phyloP scores from a whole-genome alignment of 1,140 invertebrate species.

The Drosophila punjabiensis region DNA sequence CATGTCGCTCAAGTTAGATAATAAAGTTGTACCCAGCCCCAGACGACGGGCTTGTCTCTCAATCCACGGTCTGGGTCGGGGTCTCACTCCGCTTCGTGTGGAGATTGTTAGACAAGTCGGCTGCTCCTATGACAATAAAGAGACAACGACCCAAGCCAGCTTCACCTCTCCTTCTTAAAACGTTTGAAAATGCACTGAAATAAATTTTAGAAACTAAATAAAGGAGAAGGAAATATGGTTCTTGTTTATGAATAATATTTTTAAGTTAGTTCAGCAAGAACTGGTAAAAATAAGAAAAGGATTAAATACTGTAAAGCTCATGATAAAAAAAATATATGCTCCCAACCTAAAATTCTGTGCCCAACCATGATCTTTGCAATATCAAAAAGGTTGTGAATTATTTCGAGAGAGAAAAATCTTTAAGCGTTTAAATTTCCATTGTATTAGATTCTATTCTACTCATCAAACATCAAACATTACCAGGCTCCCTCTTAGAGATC shows the following conservation, averaged over 20 bases:
- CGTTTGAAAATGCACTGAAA: background rate
- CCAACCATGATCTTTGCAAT: too few relatives aligned
- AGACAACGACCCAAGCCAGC: constrained; percentile 30
- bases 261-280: background rate
- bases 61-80: constrained; percentile 48
- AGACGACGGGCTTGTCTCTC: constrained; percentile 27
- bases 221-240: background rate
- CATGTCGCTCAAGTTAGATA: constrained; percentile 81
- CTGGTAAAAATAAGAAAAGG: background rate
- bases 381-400: too few relatives aligned
- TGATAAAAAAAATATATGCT: too few relatives aligned
- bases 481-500: too few relatives aligned
- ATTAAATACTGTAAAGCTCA: too few relatives aligned
- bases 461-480: too few relatives aligned
- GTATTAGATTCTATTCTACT: too few relatives aligned
- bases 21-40: constrained; percentile 65
- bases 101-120: constrained; percentile 48
- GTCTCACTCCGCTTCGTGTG: constrained; percentile 24
- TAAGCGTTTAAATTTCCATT: too few relatives aligned
- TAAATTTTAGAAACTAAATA: background rate
- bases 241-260: background rate
- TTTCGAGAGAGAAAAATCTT: too few relatives aligned
- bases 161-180: constrained; percentile 1
- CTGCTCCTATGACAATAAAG: constrained; percentile 53
- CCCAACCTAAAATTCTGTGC: too few relatives aligned